Evolutionary conservation across 2,888 invertebrate species (phyloP).

Genomic region (Sceliomorpha sp.): DNA sequence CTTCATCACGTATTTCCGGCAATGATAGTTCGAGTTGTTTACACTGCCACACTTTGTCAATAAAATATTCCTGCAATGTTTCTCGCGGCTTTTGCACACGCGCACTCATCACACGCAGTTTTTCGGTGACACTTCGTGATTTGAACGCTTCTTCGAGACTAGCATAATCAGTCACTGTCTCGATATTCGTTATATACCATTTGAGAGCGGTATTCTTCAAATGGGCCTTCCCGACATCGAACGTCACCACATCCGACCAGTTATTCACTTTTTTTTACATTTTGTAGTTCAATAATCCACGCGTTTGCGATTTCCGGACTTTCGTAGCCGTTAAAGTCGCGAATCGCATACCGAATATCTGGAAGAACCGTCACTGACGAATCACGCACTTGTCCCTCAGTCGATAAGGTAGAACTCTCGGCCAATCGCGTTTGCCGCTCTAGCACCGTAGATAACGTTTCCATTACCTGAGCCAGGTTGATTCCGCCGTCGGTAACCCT

Average conservation of each 20-base stretch:
- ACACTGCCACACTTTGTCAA: conserved; percentile 44
- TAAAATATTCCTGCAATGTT: conserved; percentile 23
- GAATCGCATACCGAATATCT: conserved; percentile 2
- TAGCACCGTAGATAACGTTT: not conserved
- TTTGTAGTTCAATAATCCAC: conserved; percentile 19
- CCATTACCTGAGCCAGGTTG: too few relatives aligned
- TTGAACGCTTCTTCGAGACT: conserved; percentile 20
- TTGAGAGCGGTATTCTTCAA: conserved; percentile 30
- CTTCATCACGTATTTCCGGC: conserved; percentile 25
- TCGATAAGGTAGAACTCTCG: too few relatives aligned
- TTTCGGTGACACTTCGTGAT: conserved; percentile 13
- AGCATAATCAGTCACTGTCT: not conserved
- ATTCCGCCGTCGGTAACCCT: too few relatives aligned
- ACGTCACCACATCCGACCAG: conserved; percentile 21
- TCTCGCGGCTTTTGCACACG: conserved; percentile 25
- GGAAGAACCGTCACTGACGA: not conserved
- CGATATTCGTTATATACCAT: conserved; percentile 25
- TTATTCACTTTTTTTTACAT: conserved; percentile 7
- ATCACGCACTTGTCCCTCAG: not conserved
- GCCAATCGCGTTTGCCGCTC: not conserved
- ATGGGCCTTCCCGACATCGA: conserved; percentile 23
- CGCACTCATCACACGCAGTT: conserved; percentile 29
- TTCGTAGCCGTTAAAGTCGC: conserved; percentile 19
- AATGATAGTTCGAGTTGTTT: conserved; percentile 11
- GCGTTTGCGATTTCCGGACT: conserved; percentile 20